Base-by-base conservation (phyloP, 2,797 vertebrate genomes). In the Salmo trutta region DNA sequence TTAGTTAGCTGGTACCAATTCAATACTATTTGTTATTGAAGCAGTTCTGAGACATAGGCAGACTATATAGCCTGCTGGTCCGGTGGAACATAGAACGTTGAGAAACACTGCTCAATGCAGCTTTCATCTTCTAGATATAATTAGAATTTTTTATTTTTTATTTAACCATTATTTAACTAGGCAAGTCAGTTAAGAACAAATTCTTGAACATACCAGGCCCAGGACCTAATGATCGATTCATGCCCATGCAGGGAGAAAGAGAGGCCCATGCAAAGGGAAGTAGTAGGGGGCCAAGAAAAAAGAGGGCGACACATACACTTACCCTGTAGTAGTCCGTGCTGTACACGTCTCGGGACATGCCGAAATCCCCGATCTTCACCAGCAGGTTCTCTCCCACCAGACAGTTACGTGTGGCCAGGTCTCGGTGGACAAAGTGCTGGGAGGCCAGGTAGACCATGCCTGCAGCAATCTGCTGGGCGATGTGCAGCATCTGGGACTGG, bases 291-390 rank as follows among this genome's bases (percentile, higher is more conserved):
- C 77, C 83, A 66, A 90, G 56, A 47, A 90, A 91, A 91, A 82
- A 91, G 59, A 21, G 86, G 75, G 89, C 59, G 91, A 92, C 92
- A 93, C 91, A 88, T 93, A 93, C 87, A 94, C 97, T 97, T 94
- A 99, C 98, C 95, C 98, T 94, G 86, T 99, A 99, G 95, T 99
- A 99, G 92, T 99, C 97, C 0, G 98, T 99, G 92, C 98, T 99
- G 95, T 99, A 99, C 74, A 99, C 97, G 0, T 99, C 98, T 88
- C 98, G 95, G 80, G 97, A 99, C 98, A 99, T 99, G 64, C 98
- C 98, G 66, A 99, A 99, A 92, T 99, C 98, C 81, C 98, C 98
- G 5, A 99, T 99, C 93, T 99, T 99, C 86, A 99, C 98, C 87
- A 99, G 93, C 1, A 99, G 94, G 87, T 98, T 99, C 89, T 99